These are phyloP conservation scores for Oryctes rhinoceros DNA, from an alignment of 1,140 invertebrate species.

Conservation along the genomic window DNA sequence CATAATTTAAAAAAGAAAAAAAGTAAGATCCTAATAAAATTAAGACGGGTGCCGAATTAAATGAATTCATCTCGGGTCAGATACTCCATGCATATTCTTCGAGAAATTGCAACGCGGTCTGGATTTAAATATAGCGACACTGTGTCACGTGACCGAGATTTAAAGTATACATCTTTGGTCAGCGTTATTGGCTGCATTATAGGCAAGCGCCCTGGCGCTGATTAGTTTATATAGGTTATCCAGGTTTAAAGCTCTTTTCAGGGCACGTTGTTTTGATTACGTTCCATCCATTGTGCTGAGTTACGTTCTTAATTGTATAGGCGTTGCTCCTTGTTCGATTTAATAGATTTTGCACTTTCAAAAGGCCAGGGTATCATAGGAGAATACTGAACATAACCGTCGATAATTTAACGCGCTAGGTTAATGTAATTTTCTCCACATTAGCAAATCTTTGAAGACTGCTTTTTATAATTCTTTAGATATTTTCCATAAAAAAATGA, in stretches of 20 bases:
- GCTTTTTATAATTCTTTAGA: too few species aligned
- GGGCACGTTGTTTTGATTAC: neutral
- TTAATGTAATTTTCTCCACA: too few species aligned
- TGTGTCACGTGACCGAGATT: conserved; percentile 4
- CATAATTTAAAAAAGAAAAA: conserved; percentile 14
- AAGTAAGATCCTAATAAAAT: conserved; percentile 28
- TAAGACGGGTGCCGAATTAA: conserved; percentile 11
- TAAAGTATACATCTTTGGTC: neutral
- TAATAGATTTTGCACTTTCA: neutral
- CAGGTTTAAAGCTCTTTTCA: neutral
- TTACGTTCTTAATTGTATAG: neutral
- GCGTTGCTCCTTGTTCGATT: neutral
- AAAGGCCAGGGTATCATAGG: neutral
- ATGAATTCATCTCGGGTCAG: conserved; percentile 7
- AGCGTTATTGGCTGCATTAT: conserved; percentile 14
- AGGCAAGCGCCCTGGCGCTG: neutral
- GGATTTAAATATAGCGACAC: neutral
- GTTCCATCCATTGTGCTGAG: neutral
- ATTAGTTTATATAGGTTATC: neutral
- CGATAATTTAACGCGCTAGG: too few species aligned
- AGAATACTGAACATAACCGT: too few species aligned
- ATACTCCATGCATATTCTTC: conserved; percentile 23
- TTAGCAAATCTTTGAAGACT: too few species aligned
- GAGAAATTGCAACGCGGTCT: neutral
- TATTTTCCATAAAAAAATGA: too few species aligned